These are phyloP conservation scores for Galerucella pusilla DNA, from an alignment of 2,888 invertebrate species.

Conservation along the genomic window DNA sequence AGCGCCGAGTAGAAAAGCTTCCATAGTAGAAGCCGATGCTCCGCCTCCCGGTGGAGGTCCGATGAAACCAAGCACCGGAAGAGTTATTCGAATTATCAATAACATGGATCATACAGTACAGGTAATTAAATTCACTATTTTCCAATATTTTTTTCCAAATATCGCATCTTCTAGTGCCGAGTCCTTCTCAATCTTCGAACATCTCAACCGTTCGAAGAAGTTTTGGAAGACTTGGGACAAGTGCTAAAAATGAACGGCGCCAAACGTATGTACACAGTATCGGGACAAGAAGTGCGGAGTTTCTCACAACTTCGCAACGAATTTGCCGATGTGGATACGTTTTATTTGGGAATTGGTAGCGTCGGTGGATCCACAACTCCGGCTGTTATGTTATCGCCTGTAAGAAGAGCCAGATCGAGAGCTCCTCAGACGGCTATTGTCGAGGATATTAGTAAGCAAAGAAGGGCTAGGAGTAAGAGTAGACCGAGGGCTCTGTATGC, in stretches of 20 bases:
- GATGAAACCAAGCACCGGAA: slow-evolving; percentile 82
- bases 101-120: slow-evolving; percentile 92
- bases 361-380: slow-evolving; percentile 58
- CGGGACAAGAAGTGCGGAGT: slow-evolving; percentile 93
- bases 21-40: slow-evolving; percentile 84
- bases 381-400: slow-evolving; percentile 71
- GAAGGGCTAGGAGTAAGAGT: slow-evolving; percentile 84
- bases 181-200: slow-evolving; percentile 92
- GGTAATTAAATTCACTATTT: slow-evolving; percentile 66
- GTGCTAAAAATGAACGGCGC: slow-evolving; percentile 92
- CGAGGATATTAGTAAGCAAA: slow-evolving; percentile 69
- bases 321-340: slow-evolving; percentile 91
- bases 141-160: background rate
- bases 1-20: slow-evolving; percentile 81
- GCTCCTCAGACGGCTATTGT: slow-evolving; percentile 69
- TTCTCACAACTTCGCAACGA: slow-evolving; percentile 94
- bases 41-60: slow-evolving; percentile 72
- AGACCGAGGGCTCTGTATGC: slow-evolving; percentile 86
- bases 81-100: slow-evolving; percentile 93
- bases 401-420: slow-evolving; percentile 74
- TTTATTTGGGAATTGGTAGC: slow-evolving; percentile 78
- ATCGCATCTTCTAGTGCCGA: slow-evolving; percentile 74
- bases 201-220: slow-evolving; percentile 94
- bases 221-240: slow-evolving; percentile 91
- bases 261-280: slow-evolving; percentile 91